These are phyloP conservation scores for Cephalopachus bancanus DNA, from an alignment of 2,797 vertebrate species.

Conservation along the genomic window DNA sequence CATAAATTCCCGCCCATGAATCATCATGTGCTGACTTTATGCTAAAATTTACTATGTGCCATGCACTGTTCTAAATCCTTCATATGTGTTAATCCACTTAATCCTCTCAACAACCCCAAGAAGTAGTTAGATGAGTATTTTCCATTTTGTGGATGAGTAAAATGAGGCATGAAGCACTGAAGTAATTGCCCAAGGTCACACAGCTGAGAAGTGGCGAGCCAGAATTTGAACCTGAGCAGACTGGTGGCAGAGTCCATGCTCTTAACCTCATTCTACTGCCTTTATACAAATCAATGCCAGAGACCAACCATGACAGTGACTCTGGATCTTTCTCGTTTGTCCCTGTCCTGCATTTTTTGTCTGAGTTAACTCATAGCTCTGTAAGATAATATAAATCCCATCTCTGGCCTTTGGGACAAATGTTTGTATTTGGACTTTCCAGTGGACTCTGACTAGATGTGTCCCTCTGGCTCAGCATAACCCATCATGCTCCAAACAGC, in stretches of 20 bases:
- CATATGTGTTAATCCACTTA: neutral
- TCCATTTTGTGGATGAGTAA: neutral
- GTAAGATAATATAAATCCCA: neutral
- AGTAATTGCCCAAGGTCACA: neutral
- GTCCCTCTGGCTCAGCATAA: neutral
- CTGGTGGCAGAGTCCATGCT: neutral
- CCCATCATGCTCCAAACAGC: neutral
- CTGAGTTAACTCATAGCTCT: neutral
- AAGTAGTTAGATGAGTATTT: neutral
- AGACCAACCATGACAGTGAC: neutral
- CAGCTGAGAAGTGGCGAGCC: neutral
- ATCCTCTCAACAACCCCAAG: neutral
- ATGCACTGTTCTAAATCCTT: neutral
- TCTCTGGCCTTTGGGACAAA: neutral
- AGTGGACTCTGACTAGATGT: neutral
- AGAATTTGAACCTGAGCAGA: neutral
- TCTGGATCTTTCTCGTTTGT: neutral
- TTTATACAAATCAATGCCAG: neutral
- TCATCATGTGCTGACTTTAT: neutral
- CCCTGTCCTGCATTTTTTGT: neutral
- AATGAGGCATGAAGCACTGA: neutral
- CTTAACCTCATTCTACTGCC: neutral
- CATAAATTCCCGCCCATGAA: neutral
- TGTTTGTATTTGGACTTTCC: constrained; percentile 35
- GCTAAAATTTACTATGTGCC: neutral